Conservation (phyloP, 2,797 vertebrate genomes). For the Hippocampus kuda region DNA sequence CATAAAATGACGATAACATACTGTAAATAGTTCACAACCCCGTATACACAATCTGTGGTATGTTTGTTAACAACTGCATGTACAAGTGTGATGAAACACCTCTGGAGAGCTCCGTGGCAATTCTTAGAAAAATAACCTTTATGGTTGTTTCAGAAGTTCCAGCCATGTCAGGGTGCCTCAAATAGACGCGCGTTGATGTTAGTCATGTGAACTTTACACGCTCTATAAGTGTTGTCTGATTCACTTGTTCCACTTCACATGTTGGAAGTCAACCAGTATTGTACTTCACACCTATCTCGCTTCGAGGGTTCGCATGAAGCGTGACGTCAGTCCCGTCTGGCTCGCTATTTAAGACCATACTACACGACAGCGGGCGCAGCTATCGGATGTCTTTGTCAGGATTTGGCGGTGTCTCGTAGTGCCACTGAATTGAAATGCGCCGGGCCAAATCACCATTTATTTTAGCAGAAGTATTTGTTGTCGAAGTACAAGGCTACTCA, state of each 20-base stretch:
- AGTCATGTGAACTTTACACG: constrained; percentile 40
- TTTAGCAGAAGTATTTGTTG: background rate
- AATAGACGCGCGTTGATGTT: constrained; percentile 47
- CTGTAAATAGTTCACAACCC: constrained; percentile 15
- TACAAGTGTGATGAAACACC: constrained; percentile 22
- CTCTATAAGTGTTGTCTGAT: constrained; percentile 51
- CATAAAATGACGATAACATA: constrained; percentile 6
- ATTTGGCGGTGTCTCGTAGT: background rate
- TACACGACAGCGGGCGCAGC: constrained; percentile 27
- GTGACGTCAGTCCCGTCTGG: constrained; percentile 49
- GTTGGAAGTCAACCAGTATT: constrained; percentile 35
- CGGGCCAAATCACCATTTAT: background rate
- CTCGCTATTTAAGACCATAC: constrained; percentile 49
- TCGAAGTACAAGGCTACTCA: background rate
- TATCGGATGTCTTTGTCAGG: constrained; percentile 16
- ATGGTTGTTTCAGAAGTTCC: constrained; percentile 17
- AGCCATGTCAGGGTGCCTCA: constrained; percentile 23
- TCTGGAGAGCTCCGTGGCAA: constrained; percentile 16
- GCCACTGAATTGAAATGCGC: background rate
- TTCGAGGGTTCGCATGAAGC: constrained; percentile 25
- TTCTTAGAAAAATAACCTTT: constrained; percentile 38
- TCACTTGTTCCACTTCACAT: constrained; percentile 52
- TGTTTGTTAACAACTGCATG: constrained; percentile 13
- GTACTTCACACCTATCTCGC: constrained; percentile 38
- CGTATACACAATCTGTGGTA: background rate